Evolutionary conservation across 2,113 vertebrate species (phyloP).

Genomic region (Spea multiplicata): DNA sequence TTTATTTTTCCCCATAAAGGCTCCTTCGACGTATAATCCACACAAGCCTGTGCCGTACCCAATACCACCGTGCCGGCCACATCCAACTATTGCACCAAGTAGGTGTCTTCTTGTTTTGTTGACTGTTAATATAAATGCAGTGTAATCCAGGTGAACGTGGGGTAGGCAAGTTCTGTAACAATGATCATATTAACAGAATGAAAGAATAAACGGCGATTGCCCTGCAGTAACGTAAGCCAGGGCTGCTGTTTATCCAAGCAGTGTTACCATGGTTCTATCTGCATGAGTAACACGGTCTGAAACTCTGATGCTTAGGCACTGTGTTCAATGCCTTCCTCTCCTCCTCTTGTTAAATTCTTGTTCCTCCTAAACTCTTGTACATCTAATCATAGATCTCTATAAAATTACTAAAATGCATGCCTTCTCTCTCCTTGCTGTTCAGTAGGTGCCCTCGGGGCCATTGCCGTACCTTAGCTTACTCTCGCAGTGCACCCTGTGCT

Average conservation of each 20-base stretch:
- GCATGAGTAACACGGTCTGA: constrained; percentile 12
- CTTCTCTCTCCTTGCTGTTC: background rate
- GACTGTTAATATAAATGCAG: background rate
- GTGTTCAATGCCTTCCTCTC: constrained; percentile 45
- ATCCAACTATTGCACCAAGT: constrained; percentile 97
- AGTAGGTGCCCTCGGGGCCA: too few relatives aligned
- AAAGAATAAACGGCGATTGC: too few relatives aligned
- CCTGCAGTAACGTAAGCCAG: background rate
- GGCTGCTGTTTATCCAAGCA: background rate
- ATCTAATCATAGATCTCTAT: background rate
- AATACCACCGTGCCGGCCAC: constrained; percentile 92
- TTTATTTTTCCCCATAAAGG: constrained; percentile 61
- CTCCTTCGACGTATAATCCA: constrained; percentile 91
- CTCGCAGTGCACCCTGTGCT: background rate
- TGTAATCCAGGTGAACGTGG: background rate
- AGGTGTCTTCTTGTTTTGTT: constrained; percentile 62
- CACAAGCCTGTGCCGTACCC: constrained; percentile 96
- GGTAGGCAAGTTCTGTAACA: background rate
- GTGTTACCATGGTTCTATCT: background rate
- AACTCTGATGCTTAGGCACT: constrained; percentile 21
- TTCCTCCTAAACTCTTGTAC: background rate
- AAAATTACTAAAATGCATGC: background rate
- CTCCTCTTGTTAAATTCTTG: constrained; percentile 34
- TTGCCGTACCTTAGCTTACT: background rate
- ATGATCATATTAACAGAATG: background rate